These are phyloP conservation scores for Stercorarius parasiticus DNA, from an alignment of 2,113 vertebrate species.

Conservation along the genomic window DNA sequence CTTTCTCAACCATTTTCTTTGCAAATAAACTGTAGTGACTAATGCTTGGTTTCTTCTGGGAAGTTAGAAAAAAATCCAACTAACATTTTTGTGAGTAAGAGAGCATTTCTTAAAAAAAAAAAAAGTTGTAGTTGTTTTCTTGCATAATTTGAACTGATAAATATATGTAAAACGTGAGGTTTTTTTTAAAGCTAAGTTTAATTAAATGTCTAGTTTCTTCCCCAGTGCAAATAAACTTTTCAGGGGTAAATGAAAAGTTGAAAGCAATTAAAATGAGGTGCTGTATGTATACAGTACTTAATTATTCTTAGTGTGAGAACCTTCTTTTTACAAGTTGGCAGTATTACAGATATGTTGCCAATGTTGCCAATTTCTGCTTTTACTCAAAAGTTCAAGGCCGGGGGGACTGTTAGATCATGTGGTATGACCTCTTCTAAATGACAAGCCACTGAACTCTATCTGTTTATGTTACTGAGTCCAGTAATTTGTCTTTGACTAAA, in stretches of 20 bases:
- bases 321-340: constrained; percentile 50
- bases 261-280: constrained; percentile 54
- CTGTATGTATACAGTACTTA: constrained; percentile 37
- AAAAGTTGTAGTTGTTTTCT: not conserved
- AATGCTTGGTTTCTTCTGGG: constrained; percentile 25
- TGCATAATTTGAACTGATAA: constrained; percentile 38
- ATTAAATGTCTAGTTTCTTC: constrained; percentile 40
- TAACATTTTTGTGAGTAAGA: constrained; percentile 22
- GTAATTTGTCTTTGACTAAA: constrained; percentile 12
- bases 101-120: not conserved
- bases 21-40: constrained; percentile 57
- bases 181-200: constrained; percentile 26
- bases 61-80: not conserved
- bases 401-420: not conserved
- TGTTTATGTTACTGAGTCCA: constrained; percentile 5
- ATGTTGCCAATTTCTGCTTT: constrained; percentile 51
- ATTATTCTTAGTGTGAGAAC: constrained; percentile 48
- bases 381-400: constrained; percentile 52
- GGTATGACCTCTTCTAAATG: constrained; percentile 35
- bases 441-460: not conserved
- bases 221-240: constrained; percentile 36
- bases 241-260: constrained; percentile 21
- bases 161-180: not conserved
- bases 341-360: constrained; percentile 4
- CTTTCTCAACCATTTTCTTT: constrained; percentile 46